phyloP scores from a whole-genome alignment of 2,888 invertebrate genomes.

The Nemapogon koenigi region DNA sequence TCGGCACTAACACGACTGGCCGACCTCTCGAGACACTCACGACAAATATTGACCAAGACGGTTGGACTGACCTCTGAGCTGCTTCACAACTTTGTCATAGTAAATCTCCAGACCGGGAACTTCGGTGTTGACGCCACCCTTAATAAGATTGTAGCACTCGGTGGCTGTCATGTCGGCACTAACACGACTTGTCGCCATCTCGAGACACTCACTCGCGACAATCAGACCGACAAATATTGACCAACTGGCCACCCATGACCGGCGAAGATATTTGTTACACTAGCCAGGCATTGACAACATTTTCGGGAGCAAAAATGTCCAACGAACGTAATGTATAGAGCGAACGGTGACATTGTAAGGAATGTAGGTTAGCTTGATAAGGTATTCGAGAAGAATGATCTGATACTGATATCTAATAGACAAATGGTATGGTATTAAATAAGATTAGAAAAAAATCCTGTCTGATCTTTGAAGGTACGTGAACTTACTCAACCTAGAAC shows the following conservation, averaged over 20 bases:
- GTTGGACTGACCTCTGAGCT: constrained; percentile 61
- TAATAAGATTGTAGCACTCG: constrained; percentile 58
- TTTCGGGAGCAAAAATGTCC: background rate
- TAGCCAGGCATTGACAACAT: constrained; percentile 37
- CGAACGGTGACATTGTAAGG: background rate
- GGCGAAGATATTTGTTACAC: constrained; percentile 57
- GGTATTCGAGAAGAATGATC: too few species aligned
- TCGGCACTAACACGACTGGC: too few species aligned
- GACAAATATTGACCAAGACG: too few species aligned
- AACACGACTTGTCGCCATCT: constrained; percentile 4
- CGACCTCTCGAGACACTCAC: too few species aligned
- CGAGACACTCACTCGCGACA: constrained; percentile 23
- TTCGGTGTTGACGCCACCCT: constrained; percentile 53
- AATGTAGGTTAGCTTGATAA: too few species aligned
- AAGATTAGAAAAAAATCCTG: background rate
- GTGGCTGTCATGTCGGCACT: constrained; percentile 54
- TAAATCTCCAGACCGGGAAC: constrained; percentile 61
- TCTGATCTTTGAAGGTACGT: too few species aligned
- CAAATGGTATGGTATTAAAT: too few species aligned
- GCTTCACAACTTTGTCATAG: constrained; percentile 64
- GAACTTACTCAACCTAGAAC: too few species aligned
- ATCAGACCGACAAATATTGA: constrained; percentile 56
- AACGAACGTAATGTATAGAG: background rate
- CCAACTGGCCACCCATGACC: constrained; percentile 27
- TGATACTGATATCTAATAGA: too few species aligned